A percentile compares a stretch with the other conserved stretches of the same genome.
phyloP scores from a whole-genome alignment of 2,113 vertebrate species.

The Solea solea region DNA sequence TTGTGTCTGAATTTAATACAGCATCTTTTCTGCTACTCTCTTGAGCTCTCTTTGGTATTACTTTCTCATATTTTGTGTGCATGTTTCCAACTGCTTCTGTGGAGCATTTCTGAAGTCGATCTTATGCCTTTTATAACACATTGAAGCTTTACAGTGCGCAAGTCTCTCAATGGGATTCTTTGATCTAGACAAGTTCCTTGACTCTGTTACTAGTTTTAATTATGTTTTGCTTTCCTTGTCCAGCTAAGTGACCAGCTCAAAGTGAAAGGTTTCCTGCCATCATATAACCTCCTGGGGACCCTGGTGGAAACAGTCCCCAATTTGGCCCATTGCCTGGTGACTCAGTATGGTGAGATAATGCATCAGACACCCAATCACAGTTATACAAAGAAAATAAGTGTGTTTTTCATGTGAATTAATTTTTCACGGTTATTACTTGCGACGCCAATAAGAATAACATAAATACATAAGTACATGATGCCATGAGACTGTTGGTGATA shows the following conservation, averaged over 20 bases:
- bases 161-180: neutral
- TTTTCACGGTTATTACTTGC: too few species aligned
- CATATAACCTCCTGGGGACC: conserved; percentile 88
- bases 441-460: too few species aligned
- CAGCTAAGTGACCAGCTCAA: conserved; percentile 70
- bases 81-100: neutral
- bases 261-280: conserved; percentile 79
- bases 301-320: conserved; percentile 84
- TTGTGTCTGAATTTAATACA: neutral
- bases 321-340: conserved; percentile 82
- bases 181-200: neutral
- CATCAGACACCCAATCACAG: conserved; percentile 13
- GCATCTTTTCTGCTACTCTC: neutral
- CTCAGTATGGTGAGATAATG: conserved; percentile 83
- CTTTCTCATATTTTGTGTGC: too few species aligned
- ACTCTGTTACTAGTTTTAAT: conserved; percentile 1
- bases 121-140: neutral
- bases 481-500: too few species aligned
- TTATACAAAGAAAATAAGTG: neutral
- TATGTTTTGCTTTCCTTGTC: conserved; percentile 13
- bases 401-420: neutral
- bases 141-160: neutral
- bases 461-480: too few species aligned
- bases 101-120: neutral
- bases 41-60: neutral